Evolutionary conservation across 2,888 invertebrate genomes (phyloP).

Genomic region (Caenorhabditis afra): DNA sequence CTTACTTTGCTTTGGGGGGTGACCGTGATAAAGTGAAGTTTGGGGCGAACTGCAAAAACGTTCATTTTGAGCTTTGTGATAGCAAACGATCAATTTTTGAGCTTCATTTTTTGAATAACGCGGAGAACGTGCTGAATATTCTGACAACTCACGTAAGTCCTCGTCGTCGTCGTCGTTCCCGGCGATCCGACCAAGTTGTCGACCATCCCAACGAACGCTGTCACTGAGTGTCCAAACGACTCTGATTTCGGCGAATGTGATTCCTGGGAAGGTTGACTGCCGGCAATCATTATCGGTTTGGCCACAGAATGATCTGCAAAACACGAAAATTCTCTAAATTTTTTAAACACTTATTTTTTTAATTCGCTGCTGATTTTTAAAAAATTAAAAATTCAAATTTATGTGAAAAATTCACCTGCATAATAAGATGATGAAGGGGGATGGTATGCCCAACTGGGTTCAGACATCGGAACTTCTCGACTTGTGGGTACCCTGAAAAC

Average conservation of each 20-base stretch:
- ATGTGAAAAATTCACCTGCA: constrained; percentile 31
- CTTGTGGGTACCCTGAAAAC: constrained; percentile 38
- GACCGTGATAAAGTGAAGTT: constrained; percentile 38
- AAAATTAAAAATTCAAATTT: too few species aligned
- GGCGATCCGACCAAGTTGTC: constrained; percentile 93
- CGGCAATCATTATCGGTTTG: constrained; percentile 86
- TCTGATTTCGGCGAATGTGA: constrained; percentile 83
- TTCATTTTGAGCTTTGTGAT: background rate
- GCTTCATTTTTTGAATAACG: too few species aligned
- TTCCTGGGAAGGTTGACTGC: constrained; percentile 19
- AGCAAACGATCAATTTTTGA: too few species aligned
- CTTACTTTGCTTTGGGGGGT: constrained; percentile 36
- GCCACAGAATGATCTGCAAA: constrained; percentile 85
- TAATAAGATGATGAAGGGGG: constrained; percentile 24
- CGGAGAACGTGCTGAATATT: too few species aligned
- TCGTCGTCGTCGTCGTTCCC: constrained; percentile 40
- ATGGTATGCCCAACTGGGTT: constrained; percentile 50
- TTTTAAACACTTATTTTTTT: too few species aligned
- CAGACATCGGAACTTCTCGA: constrained; percentile 33
- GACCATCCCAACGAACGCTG: constrained; percentile 96
- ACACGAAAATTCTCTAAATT: too few species aligned
- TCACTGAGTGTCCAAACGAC: constrained; percentile 86
- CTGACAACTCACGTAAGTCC: constrained; percentile 43
- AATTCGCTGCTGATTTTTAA: too few species aligned
- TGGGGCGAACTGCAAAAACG: constrained; percentile 32